Percentiles rank a stretch among this genome's conserved stretches.
phyloP scores from a whole-genome alignment of 2,113 vertebrate genomes.

The Cebus imitator region DNA sequence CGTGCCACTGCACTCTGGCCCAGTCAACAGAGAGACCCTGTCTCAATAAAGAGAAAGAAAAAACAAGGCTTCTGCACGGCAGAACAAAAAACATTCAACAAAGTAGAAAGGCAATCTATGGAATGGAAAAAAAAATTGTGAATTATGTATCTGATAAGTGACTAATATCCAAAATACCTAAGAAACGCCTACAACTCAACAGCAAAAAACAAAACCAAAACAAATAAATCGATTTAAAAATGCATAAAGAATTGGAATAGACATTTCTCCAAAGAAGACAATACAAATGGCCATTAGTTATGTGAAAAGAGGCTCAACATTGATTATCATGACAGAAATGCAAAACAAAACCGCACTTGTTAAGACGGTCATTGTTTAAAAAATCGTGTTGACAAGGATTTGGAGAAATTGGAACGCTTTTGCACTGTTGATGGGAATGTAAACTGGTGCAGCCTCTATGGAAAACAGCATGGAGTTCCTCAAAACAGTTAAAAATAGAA shows the following conservation, averaged over 20 bases:
- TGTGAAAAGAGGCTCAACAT: neutral
- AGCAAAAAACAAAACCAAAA: neutral
- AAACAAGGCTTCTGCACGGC: no score
- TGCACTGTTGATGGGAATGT: neutral
- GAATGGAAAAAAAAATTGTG: neutral
- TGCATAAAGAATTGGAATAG: neutral
- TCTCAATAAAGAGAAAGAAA: neutral
- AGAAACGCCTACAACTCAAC: neutral
- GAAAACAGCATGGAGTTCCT: neutral
- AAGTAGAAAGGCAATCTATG: neutral
- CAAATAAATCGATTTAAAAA: neutral
- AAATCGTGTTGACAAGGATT: neutral
- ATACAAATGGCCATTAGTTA: neutral
- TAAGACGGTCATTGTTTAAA: neutral
- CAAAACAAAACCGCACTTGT: neutral
- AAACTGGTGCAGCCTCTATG: neutral
- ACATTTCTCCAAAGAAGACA: neutral
- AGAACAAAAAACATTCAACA: neutral
- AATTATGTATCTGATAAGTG: neutral
- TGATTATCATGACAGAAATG: neutral
- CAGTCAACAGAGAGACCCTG: no score
- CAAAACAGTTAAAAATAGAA: neutral
- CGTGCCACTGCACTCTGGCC: no score
- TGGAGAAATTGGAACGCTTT: neutral
- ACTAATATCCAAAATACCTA: neutral